phyloP scores from a whole-genome alignment of 2,888 invertebrate genomes.

The Proisotoma minuta region DNA sequence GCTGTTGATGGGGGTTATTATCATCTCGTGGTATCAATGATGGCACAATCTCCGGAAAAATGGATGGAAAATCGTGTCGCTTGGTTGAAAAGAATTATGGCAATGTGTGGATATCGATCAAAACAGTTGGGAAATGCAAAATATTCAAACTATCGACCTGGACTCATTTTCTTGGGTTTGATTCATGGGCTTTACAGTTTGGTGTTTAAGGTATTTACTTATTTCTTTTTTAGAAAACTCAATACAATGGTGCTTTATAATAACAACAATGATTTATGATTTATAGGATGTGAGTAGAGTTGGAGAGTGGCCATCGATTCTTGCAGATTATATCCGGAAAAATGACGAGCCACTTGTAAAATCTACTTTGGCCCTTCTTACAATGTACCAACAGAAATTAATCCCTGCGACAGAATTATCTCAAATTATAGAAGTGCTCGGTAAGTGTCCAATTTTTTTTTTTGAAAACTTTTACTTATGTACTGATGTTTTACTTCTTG shows the following conservation, averaged over 20 bases:
- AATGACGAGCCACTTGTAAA: constrained; percentile 88
- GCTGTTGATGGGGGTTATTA: constrained; percentile 91
- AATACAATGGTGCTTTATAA: background rate
- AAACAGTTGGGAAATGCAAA: constrained; percentile 54
- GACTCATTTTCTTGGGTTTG: constrained; percentile 75
- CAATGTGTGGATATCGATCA: constrained; percentile 70
- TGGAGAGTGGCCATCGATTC: constrained; percentile 81
- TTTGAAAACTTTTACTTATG: background rate
- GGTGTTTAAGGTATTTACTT: constrained; percentile 71
- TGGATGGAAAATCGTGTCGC: constrained; percentile 70
- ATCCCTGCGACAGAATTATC: constrained; percentile 82
- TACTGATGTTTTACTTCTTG: background rate
- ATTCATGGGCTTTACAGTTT: constrained; percentile 77
- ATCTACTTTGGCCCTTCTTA: constrained; percentile 75
- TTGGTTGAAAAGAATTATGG: constrained; percentile 70
- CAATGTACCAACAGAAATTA: constrained; percentile 78
- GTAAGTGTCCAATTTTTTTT: constrained; percentile 52
- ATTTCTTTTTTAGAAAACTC: background rate
- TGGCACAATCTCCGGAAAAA: constrained; percentile 65
- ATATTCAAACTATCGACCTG: constrained; percentile 49
- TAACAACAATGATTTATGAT: constrained; percentile 2
- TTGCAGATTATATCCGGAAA: constrained; percentile 89
- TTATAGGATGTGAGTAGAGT: constrained; percentile 55
- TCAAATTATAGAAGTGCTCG: constrained; percentile 90
- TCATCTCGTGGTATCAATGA: constrained; percentile 72